These are phyloP conservation scores for Tragelaphus imberbis DNA, from an alignment of 2,113 vertebrate genomes.

Conservation along the genomic window DNA sequence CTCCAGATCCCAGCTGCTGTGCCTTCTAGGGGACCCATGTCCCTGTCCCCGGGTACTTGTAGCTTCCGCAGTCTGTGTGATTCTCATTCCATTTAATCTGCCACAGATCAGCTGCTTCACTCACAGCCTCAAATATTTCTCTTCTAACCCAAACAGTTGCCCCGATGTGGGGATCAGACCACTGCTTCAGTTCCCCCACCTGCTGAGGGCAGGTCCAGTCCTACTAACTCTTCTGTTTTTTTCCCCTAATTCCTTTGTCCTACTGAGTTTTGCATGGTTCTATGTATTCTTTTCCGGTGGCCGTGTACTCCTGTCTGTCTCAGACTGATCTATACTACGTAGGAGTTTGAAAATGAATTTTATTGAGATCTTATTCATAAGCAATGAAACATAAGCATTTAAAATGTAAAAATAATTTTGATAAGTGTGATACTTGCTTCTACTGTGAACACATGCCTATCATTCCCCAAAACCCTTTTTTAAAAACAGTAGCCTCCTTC, in stretches of 20 bases:
- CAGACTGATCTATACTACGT: not conserved
- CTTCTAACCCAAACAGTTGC: not conserved
- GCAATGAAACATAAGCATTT: not conserved
- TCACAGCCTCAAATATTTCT: not conserved
- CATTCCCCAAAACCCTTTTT: not conserved
- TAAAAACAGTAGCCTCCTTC: not conserved
- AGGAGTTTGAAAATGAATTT: not conserved
- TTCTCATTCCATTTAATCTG: not conserved
- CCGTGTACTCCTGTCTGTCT: not conserved
- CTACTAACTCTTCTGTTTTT: not conserved
- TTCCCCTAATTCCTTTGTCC: not conserved
- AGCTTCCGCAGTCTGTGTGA: not conserved
- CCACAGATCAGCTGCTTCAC: not conserved
- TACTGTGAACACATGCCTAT: not conserved
- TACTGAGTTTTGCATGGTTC: not conserved
- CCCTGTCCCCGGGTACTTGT: not conserved
- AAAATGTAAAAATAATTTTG: not conserved
- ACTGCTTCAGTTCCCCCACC: not conserved
- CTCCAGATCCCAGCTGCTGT: not conserved
- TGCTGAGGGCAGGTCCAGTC: not conserved
- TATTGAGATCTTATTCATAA: not conserved
- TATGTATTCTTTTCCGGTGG: rapidly evolving
- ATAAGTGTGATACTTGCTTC: not conserved
- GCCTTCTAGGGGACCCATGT: not conserved
- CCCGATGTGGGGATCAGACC: rapidly evolving